A percentile compares a stretch with the other conserved stretches of the same genome.
Evolutionary conservation across 2,113 vertebrate species (phyloP).

Genomic region (Alexandromys fortis): DNA sequence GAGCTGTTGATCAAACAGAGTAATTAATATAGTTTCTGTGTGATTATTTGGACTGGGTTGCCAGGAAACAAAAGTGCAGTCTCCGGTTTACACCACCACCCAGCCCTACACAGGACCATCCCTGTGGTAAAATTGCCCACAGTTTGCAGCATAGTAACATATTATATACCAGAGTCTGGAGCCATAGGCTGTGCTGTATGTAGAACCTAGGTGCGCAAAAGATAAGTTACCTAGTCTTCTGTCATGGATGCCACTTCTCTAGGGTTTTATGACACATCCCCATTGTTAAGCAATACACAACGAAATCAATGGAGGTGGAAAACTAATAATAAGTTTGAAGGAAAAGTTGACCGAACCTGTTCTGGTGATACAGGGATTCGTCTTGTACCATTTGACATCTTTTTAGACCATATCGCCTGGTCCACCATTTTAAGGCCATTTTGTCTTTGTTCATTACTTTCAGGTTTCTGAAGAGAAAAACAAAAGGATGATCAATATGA

Average conservation of each 20-base stretch:
- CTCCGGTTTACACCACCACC: not conserved
- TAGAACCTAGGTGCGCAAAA: not conserved
- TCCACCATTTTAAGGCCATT: constrained; percentile 99
- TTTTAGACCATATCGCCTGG: constrained; percentile 99
- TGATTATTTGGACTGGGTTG: no score
- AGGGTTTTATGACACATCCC: not conserved
- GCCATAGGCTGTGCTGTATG: rapidly evolving
- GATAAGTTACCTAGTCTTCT: not conserved
- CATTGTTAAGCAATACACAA: no score
- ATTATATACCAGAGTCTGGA: not conserved
- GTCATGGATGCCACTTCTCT: not conserved
- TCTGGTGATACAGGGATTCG: constrained; percentile 96
- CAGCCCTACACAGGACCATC: not conserved
- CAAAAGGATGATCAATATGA: constrained; percentile 12
- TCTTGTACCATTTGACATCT: constrained; percentile 98
- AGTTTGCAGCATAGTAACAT: no score
- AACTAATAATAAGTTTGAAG: constrained; percentile 12
- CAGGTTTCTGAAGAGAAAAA: constrained; percentile 89
- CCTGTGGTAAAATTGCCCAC: not conserved
- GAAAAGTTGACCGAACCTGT: constrained; percentile 88
- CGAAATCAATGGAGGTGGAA: not conserved
- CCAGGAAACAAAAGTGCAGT: no score
- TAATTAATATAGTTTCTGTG: no score
- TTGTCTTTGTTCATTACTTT: constrained; percentile 97
- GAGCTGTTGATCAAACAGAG: no score